These are phyloP conservation scores for Drosophila pseudoananassae DNA, from an alignment of 1,140 invertebrate genomes.

Conservation along the genomic window DNA sequence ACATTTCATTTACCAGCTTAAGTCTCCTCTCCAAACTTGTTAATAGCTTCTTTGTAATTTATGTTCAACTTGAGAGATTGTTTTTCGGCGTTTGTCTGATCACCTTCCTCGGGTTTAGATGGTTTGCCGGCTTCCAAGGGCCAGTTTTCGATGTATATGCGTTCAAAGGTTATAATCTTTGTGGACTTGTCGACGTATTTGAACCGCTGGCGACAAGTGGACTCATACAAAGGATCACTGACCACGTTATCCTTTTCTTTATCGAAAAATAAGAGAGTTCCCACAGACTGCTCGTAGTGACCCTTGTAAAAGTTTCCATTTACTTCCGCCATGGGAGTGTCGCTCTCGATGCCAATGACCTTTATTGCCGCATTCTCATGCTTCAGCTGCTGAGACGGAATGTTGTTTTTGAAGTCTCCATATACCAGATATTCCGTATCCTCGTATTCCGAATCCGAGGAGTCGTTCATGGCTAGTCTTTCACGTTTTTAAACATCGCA, in stretches of 20 bases:
- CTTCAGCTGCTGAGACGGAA: conserved; percentile 62
- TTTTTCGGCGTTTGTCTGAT: conserved; percentile 9
- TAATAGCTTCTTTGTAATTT: conserved; percentile 66
- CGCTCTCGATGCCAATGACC: conserved; percentile 85
- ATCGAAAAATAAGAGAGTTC: conserved; percentile 85
- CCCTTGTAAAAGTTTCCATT: conserved; percentile 85
- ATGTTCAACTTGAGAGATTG: conserved; percentile 52
- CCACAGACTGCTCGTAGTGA: conserved; percentile 85
- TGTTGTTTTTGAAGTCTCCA: conserved; percentile 78
- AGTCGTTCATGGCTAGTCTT: conserved; percentile 58
- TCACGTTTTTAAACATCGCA: neutral
- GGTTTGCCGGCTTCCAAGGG: conserved; percentile 27
- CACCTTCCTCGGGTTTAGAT: conserved; percentile 22
- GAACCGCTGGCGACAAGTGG: conserved; percentile 74
- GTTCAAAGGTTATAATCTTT: conserved; percentile 85
- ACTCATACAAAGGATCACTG: conserved; percentile 85
- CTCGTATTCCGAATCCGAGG: conserved; percentile 78
- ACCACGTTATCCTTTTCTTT: conserved; percentile 79
- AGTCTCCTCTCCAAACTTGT: conserved; percentile 69
- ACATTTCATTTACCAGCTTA: conserved; percentile 8
- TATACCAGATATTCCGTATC: conserved; percentile 75
- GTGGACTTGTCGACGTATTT: conserved; percentile 85
- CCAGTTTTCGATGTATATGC: conserved; percentile 84
- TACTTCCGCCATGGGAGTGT: conserved; percentile 85
- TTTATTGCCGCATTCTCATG: conserved; percentile 70